Evolutionary conservation across 2,113 vertebrate species (phyloP).

Genomic region (Sylvilagus bachmani): DNA sequence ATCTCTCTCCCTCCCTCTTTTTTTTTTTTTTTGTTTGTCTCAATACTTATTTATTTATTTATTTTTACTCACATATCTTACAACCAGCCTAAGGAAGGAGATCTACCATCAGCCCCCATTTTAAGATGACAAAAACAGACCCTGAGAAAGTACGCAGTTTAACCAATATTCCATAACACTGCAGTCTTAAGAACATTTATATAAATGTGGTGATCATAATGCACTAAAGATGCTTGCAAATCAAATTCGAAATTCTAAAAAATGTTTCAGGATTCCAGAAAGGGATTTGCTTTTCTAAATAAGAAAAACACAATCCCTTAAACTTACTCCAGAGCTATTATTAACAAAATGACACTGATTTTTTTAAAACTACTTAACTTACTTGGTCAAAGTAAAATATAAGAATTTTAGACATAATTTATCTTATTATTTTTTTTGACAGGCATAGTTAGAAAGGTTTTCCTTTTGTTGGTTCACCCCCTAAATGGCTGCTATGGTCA

Average conservation of each 20-base stretch:
- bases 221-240: background rate
- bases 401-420: conserved; percentile 12
- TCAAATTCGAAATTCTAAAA: background rate
- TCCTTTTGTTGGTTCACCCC: no score
- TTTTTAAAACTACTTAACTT: conserved; percentile 30
- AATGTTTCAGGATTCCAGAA: background rate
- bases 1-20: no score
- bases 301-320: conserved; percentile 24
- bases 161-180: background rate
- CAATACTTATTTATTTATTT: no score
- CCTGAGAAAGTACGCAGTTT: background rate
- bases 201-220: background rate
- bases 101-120: background rate
- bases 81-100: conserved; percentile 21
- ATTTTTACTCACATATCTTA: background rate
- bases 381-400: conserved; percentile 17
- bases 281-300: background rate
- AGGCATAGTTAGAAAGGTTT: no score
- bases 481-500: no score
- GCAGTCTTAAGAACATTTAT: conserved; percentile 15
- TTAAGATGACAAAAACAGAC: background rate
- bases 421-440: no score
- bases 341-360: conserved; percentile 3
- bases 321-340: background rate
- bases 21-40: no score